phyloP scores from a whole-genome alignment of 2,113 vertebrate species.

The Crotalus helleri region DNA sequence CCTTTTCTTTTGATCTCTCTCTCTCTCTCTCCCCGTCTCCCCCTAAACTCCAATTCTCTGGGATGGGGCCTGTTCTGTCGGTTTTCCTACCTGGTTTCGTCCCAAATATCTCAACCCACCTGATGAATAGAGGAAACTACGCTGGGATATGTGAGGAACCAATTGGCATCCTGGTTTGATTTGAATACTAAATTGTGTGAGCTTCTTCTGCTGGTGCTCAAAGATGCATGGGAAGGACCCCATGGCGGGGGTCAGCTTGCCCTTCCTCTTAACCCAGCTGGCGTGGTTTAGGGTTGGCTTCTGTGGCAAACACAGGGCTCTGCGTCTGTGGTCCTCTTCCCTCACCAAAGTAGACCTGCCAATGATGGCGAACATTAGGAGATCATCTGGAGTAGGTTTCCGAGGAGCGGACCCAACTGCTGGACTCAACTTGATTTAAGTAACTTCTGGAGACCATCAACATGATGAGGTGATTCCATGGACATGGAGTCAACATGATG shows the following conservation, averaged over 20 bases:
- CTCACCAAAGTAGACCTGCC: neutral
- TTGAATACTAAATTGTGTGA: conserved; percentile 52
- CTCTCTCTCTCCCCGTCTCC: conserved; percentile 27
- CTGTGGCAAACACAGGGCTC: neutral
- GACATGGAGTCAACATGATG: too few species aligned
- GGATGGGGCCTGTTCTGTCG: conserved; percentile 45
- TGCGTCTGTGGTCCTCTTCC: neutral
- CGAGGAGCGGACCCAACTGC: neutral
- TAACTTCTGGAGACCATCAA: neutral
- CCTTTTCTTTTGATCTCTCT: conserved; percentile 33
- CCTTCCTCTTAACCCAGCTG: neutral
- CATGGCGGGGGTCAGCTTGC: neutral
- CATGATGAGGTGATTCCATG: too few species aligned
- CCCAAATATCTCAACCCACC: conserved; percentile 64
- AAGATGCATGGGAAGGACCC: conserved; percentile 11
- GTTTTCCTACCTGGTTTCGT: conserved; percentile 69
- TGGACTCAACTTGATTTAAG: neutral
- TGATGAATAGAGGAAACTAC: conserved; percentile 93
- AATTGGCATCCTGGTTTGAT: conserved; percentile 39
- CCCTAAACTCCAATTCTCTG: conserved; percentile 46
- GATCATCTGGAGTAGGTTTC: neutral
- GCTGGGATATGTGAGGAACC: conserved; percentile 98
- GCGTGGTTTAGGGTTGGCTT: neutral
- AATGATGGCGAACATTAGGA: neutral
- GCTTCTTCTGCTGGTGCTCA: neutral